Conservation (phyloP, 2,113 vertebrate genomes). For the Mesitornis unicolor region DNA sequence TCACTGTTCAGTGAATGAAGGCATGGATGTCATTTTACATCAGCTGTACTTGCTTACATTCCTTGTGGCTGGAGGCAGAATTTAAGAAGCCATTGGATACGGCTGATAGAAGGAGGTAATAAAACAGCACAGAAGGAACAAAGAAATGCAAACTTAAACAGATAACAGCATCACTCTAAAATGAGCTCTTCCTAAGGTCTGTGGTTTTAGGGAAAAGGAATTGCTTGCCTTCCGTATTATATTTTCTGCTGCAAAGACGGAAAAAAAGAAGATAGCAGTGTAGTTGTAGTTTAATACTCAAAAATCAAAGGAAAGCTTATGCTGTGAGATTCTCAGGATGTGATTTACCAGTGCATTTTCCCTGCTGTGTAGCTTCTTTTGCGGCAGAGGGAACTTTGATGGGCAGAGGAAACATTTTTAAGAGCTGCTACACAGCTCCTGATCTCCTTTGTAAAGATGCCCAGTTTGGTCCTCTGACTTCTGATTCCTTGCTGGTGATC, state of each 20-base stretch:
- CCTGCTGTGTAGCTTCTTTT: neutral
- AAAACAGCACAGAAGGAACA: slow-evolving; percentile 36
- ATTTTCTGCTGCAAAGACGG: neutral
- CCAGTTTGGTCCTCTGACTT: neutral
- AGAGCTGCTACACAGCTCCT: neutral
- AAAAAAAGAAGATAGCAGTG: neutral
- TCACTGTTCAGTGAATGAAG: slow-evolving; percentile 51
- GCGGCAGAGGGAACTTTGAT: neutral
- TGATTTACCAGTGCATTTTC: neutral
- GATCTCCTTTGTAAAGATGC: neutral
- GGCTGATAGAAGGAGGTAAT: slow-evolving; percentile 29
- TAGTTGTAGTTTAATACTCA: neutral
- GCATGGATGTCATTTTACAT: slow-evolving; percentile 62
- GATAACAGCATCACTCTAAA: slow-evolving; percentile 3
- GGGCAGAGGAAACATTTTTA: neutral
- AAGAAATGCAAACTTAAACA: slow-evolving; percentile 26
- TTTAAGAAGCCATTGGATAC: slow-evolving; percentile 28
- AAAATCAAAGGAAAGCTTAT: neutral
- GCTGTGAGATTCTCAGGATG: neutral
- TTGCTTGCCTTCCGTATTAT: neutral
- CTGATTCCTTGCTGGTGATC: neutral
- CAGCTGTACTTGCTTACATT: slow-evolving; percentile 57
- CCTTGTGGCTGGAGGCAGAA: slow-evolving; percentile 54
- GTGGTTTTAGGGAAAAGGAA: slow-evolving; percentile 7
- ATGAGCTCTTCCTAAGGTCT: neutral